Base-by-base conservation (phyloP, 2,888 invertebrate species). In the Acrobasis repandana region DNA sequence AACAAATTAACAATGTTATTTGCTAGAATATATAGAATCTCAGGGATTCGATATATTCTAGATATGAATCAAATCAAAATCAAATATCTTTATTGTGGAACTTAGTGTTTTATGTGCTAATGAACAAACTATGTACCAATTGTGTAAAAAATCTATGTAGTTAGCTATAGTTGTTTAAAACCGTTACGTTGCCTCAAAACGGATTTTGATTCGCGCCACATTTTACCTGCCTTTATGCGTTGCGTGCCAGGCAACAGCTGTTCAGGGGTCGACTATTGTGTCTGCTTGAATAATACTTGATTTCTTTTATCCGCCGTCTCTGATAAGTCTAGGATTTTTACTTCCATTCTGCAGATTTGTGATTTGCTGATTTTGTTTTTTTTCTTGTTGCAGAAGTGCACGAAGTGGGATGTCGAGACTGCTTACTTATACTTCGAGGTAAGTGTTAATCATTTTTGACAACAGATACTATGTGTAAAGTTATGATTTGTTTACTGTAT, bases 331-430 rank as follows among this genome's bases (percentile, higher is more conserved):
- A 61, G 61, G 61, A 60, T 65, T 60, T 64, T 50, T 60, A 43
- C 43, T 62, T 66, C 57, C 67, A 62, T 70, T 71, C 63, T 67
- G 60, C 75, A 76, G 76, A 72, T 75, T 75, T 43, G 9, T 51
- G 20, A 20, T 51, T 43, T 50, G 33, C 28, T 38, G n/a, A 34
- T 56, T 43, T 28, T 56, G 28, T 43, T 63, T 34, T 61, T 72
- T 71, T 71, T 66, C 70, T 87, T 88, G 82, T 89, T 90, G 61
- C 88, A 90, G 91, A 78, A 81, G 91, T 90, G 91, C 91, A 90
- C 77, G 79, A 77, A 77, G 77, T 82, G 88, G 83, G 81, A 90
- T 90, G 90, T 77, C 79, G 76, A 75, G 75, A 68, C 74, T 78
- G 80, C 76, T 81, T 80, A 82, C 78, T 77, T 78, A 78, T 68